Conservation (phyloP, 2,888 invertebrate genomes). For the Drosophila algonquin region DNA sequence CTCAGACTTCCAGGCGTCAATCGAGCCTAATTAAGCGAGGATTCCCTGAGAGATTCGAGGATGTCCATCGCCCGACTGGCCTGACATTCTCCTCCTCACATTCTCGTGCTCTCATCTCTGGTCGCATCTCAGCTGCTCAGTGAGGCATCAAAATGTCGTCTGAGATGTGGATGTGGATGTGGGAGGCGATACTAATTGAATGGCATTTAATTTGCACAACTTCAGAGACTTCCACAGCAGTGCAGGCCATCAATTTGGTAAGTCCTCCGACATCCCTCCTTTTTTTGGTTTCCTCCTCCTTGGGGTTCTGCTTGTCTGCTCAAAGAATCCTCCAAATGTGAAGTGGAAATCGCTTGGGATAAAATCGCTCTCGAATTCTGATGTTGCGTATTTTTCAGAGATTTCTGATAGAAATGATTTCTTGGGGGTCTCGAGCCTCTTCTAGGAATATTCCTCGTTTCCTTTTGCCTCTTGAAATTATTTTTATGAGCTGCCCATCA, state of each 20-base stretch:
- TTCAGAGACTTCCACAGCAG: constrained; percentile 15
- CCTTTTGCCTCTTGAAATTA: constrained; percentile 17
- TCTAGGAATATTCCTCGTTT: constrained; percentile 22
- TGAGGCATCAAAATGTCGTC: constrained; percentile 35
- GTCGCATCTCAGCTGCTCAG: constrained; percentile 22
- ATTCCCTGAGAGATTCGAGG: not conserved
- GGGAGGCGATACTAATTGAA: constrained; percentile 25
- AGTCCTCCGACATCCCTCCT: not conserved
- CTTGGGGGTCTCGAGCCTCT: constrained; percentile 1
- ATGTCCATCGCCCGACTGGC: constrained; percentile 12
- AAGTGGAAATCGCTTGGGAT: constrained; percentile 26
- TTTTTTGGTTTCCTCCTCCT: not conserved
- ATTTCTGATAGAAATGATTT: constrained; percentile 4
- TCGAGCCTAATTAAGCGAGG: constrained; percentile 18
- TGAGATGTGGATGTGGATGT: not conserved
- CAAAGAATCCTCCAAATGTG: constrained; percentile 25
- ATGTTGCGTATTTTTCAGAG: not conserved
- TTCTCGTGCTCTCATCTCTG: no score
- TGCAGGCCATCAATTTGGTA: constrained; percentile 3
- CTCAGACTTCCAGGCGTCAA: constrained; percentile 11
- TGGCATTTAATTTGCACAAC: constrained; percentile 45
- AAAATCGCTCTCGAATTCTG: constrained; percentile 30
- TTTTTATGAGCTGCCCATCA: constrained; percentile 22
- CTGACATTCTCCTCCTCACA: constrained; percentile 1
- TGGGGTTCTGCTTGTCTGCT: not conserved